Conservation (phyloP, 1,140 invertebrate genomes). For the Gonatopus flavifemur region DNA sequence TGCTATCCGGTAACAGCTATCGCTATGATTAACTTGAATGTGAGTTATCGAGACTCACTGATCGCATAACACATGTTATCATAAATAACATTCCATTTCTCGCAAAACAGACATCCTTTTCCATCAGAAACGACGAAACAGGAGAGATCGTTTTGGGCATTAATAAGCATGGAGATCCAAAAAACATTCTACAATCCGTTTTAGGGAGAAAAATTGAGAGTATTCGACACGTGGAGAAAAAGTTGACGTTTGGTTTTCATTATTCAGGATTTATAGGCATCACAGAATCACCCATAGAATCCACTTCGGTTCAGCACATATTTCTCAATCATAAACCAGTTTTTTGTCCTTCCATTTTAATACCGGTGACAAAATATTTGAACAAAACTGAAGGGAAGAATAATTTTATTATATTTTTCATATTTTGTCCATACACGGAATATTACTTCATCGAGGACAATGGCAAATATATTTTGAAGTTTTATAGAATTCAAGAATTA, state of each 20-base stretch:
- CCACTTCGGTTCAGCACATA: slow-evolving; percentile 17
- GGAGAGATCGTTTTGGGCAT: slow-evolving; percentile 31
- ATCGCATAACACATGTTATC: slow-evolving; percentile 1
- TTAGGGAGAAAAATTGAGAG: slow-evolving; percentile 20
- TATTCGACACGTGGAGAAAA: no score
- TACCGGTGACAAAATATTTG: slow-evolving; percentile 13
- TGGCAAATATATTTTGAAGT: slow-evolving; percentile 15
- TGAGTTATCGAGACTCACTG: slow-evolving; percentile 16
- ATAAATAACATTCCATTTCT: slow-evolving; percentile 2
- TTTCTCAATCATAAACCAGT: slow-evolving; percentile 34
- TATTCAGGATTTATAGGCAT: no score
- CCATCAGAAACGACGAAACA: slow-evolving; percentile 36
- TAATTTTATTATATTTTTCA: slow-evolving; percentile 31
- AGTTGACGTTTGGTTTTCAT: no score
- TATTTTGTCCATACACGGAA: slow-evolving; percentile 23
- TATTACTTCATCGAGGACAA: slow-evolving; percentile 15
- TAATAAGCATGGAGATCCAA: slow-evolving; percentile 26
- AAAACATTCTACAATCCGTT: slow-evolving; percentile 30
- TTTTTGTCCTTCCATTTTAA: slow-evolving; percentile 26
- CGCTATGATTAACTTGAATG: slow-evolving; percentile 31
- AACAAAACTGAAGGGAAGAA: background rate
- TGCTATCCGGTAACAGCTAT: slow-evolving; percentile 26
- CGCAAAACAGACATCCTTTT: slow-evolving; percentile 42
- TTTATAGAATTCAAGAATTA: slow-evolving; percentile 16
- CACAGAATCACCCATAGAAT: no score